Evolutionary conservation across 2,888 invertebrate species (phyloP).

Genomic region (Drosophila affinis): DNA sequence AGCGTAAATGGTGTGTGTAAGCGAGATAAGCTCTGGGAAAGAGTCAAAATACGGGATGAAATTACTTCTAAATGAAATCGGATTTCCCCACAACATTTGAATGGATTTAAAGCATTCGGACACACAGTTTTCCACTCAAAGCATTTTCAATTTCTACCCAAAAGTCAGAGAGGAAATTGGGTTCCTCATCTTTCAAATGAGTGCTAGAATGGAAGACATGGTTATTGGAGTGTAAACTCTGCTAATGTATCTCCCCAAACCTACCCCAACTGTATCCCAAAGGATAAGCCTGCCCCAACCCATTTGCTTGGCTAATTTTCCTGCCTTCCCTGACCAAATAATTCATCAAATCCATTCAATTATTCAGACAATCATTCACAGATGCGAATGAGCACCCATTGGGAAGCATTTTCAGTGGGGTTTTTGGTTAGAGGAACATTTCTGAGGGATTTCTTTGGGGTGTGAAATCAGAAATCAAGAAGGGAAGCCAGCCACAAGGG

Average conservation of each 20-base stretch:
- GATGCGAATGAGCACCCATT: constrained; percentile 25
- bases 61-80: not conserved
- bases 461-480: constrained; percentile 14
- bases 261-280: not conserved
- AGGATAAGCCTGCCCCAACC: not conserved
- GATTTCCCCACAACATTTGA: not conserved
- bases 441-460: not conserved
- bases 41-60: not conserved
- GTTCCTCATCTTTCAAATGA: not conserved
- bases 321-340: constrained; percentile 15
- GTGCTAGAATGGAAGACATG: not conserved
- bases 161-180: not conserved
- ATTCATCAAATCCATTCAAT: constrained; percentile 49
- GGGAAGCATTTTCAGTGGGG: constrained; percentile 7
- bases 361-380: constrained; percentile 50
- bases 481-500: not conserved
- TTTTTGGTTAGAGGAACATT: not conserved
- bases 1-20: constrained; percentile 52
- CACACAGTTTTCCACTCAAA: not conserved
- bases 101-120: not conserved
- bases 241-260: not conserved
- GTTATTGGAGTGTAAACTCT: not conserved
- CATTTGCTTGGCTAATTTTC: not conserved
- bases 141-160: not conserved
- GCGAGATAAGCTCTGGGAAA: constrained; percentile 46